These are phyloP conservation scores for Benitochromis conjunctus DNA, from an alignment of 2,113 vertebrate genomes.

Conservation along the genomic window DNA sequence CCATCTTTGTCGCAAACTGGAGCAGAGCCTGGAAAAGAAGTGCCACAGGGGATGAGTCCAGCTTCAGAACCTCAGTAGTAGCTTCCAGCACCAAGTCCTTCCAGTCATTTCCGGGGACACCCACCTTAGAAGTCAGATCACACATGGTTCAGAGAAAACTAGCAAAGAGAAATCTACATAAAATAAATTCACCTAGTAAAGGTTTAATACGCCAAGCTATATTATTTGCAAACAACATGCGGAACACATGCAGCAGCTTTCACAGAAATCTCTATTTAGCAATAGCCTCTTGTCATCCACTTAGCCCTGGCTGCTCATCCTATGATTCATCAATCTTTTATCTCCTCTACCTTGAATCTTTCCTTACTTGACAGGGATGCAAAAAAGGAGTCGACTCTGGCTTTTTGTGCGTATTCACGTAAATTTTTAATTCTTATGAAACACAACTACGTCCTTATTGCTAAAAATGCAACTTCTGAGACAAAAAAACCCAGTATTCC, in stretches of 20 bases:
- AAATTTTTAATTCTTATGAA: neutral
- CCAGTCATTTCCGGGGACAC: slow-evolving; percentile 81
- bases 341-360: neutral
- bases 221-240: neutral
- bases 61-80: slow-evolving; percentile 85
- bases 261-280: neutral
- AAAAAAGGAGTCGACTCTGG: neutral
- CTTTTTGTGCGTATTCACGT: neutral
- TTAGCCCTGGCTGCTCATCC: neutral
- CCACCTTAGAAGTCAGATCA: slow-evolving; percentile 66
- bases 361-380: neutral
- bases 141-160: neutral
- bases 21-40: slow-evolving; percentile 86
- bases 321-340: slow-evolving; percentile 4
- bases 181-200: neutral
- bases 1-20: slow-evolving; percentile 85
- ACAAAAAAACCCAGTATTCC: neutral
- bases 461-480: neutral
- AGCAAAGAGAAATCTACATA: neutral
- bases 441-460: neutral
- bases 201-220: neutral
- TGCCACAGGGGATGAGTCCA: slow-evolving; percentile 81
- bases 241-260: neutral
- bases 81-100: slow-evolving; percentile 87
- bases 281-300: neutral